Evolutionary conservation across 1,140 invertebrate species (phyloP).

Genomic region (Leptinotarsa undecemlineata): DNA sequence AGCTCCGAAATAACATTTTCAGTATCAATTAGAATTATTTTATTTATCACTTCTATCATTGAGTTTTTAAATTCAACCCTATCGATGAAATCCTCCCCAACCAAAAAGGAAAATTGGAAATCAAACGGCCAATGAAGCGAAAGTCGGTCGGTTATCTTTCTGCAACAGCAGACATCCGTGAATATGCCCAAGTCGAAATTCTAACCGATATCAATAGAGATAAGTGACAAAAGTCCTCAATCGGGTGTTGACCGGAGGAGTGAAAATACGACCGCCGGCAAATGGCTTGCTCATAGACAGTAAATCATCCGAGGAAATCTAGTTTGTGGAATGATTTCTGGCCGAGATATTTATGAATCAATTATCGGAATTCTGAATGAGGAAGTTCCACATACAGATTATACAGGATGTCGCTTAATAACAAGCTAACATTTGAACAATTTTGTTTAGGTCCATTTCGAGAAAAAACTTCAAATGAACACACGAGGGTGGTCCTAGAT

Average conservation of each 20-base stretch:
- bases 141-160: background rate
- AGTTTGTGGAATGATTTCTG: constrained; percentile 2
- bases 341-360: constrained; percentile 1
- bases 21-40: too few relatives aligned
- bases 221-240: background rate
- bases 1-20: too few relatives aligned
- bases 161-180: constrained; percentile 7
- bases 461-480: too few relatives aligned
- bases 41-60: too few relatives aligned
- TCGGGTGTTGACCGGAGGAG: background rate
- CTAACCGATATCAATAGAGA: background rate
- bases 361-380: background rate
- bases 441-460: too few relatives aligned
- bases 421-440: too few relatives aligned
- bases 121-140: constrained; percentile 3
- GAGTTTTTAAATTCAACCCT: too few relatives aligned
- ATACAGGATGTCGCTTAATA: too few relatives aligned
- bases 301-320: background rate
- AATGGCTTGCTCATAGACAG: background rate
- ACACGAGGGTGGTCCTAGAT: too few relatives aligned
- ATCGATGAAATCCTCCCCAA: background rate
- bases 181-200: constrained; percentile 8
- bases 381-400: too few relatives aligned
- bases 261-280: background rate
- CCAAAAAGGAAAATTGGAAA: background rate